Evolutionary conservation across 2,888 invertebrate species (phyloP).

Genomic region (Acheta domesticus): DNA sequence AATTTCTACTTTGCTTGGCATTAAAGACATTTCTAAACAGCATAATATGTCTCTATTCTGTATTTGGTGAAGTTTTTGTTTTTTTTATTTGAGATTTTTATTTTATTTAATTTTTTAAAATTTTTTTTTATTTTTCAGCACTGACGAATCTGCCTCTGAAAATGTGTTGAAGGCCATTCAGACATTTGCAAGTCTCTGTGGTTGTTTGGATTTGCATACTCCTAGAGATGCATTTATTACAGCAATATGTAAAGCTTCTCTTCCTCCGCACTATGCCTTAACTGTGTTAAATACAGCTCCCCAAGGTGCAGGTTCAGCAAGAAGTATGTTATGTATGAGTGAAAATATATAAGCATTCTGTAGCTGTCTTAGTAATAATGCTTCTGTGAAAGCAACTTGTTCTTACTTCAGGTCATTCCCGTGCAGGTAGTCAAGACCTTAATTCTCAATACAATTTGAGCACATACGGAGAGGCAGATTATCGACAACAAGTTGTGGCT

Average conservation of each 20-base stretch:
- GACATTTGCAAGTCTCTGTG: constrained; percentile 84
- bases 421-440: constrained; percentile 53
- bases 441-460: constrained; percentile 52
- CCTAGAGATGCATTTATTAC: constrained; percentile 93
- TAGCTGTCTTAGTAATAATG: constrained; percentile 1
- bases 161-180: constrained; percentile 88
- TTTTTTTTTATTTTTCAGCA: constrained; percentile 51
- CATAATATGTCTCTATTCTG: background rate
- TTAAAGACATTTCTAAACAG: no score
- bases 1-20: no score
- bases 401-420: constrained; percentile 49
- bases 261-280: constrained; percentile 92
- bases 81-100: background rate
- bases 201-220: constrained; percentile 68
- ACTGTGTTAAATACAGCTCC: constrained; percentile 72
- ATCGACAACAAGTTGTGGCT: constrained; percentile 91
- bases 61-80: background rate
- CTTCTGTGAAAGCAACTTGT: constrained; percentile 24
- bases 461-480: constrained; percentile 64
- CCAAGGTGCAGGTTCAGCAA: constrained; percentile 35
- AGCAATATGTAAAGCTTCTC: constrained; percentile 91
- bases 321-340: constrained; percentile 30
- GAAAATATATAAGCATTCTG: background rate
- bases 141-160: constrained; percentile 89
- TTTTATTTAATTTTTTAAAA: background rate